Evolutionary conservation across 2,113 vertebrate genomes (phyloP), one percentile per base, ranked within the genome.

Genomic region (Tympanuchus pallidicinctus): DNA sequence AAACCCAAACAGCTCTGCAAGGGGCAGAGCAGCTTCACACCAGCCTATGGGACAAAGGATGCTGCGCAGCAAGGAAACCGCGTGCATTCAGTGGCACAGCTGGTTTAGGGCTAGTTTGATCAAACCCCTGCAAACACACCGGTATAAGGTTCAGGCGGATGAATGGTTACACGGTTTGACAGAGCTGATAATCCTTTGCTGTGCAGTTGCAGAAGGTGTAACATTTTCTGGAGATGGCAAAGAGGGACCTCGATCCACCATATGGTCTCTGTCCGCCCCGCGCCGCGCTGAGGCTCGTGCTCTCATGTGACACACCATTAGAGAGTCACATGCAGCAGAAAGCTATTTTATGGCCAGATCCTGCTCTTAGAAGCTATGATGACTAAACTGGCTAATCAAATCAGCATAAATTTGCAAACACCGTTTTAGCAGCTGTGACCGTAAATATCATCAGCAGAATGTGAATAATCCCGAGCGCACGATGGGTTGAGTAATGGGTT

Each of bases 371-470:
- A 95, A 96, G 97, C 91, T 54, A 94, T 86, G 76, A 96, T 94
- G 97, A 97, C 96, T 97, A 97, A 98, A 98, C 93, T 92, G 96
- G 97, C 97, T 98, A 97, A 98, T 98, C 97, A 97, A 97, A 98
- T 98, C 97, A 98, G 97, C 94, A 97, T 97, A 97, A 90, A 98
- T 98, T 98, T 98, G 97, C 98, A 97, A 97, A 97, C 97, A 97
- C 86, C 74, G 73, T 94, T 96, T 95, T 70, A 89, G 97, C 97
- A 98, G 98, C 97, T 98, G 98, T 95, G 95, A 95, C 97, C 90
- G 92, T 96, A 97, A 96, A 97, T 97, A 87, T 83, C 96, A 63
- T 14, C 75, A 70, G 96, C 71, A 67, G 96, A 97, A 93, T 92
- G 92, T 92, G 92, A 94, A 91, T 96, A 96, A 97, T 96, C 93